A percentile compares a stretch with the other conserved stretches of the same genome.
phyloP scores from a whole-genome alignment of 2,888 invertebrate genomes.

The Epinotia demarniana region DNA sequence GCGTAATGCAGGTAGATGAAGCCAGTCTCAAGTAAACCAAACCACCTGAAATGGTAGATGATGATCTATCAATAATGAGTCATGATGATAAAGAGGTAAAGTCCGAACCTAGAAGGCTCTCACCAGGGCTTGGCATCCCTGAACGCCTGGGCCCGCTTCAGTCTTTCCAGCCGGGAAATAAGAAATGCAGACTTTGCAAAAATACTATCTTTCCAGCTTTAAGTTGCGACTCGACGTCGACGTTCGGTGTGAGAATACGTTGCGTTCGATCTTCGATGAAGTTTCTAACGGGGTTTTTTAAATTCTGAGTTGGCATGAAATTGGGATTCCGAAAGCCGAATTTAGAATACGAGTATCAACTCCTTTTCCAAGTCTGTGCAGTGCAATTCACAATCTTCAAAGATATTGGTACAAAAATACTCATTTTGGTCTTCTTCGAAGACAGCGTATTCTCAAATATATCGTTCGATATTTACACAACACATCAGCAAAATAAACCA shows the following conservation, averaged over 20 bases:
- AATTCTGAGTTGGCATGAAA: neutral
- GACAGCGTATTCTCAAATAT: conserved; percentile 29
- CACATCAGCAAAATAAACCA: conserved; percentile 61
- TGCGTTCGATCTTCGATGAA: conserved; percentile 49
- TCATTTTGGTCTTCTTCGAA: neutral
- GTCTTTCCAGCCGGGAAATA: conserved; percentile 84
- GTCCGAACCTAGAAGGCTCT: conserved; percentile 84
- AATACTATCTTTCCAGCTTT: conserved; percentile 72
- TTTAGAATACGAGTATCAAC: no score
- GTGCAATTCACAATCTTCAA: no score
- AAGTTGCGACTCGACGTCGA: conserved; percentile 58
- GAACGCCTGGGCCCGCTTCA: conserved; percentile 83
- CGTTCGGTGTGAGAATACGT: conserved; percentile 1
- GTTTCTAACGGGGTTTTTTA: neutral
- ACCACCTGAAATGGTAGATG: conserved; percentile 42
- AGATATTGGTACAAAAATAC: no score
- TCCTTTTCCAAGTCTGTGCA: neutral
- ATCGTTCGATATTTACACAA: conserved; percentile 52
- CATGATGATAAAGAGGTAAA: conserved; percentile 68
- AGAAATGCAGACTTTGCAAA: conserved; percentile 84
- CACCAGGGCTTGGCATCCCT: conserved; percentile 85
- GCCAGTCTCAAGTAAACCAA: conserved; percentile 25
- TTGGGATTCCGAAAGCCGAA: neutral
- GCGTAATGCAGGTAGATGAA: neutral
- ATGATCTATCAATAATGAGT: conserved; percentile 54